A percentile compares a stretch with the other conserved stretches of the same genome.
These are phyloP conservation scores for Drosophila mayri DNA, from an alignment of 1,140 invertebrate genomes.

Conservation along the genomic window DNA sequence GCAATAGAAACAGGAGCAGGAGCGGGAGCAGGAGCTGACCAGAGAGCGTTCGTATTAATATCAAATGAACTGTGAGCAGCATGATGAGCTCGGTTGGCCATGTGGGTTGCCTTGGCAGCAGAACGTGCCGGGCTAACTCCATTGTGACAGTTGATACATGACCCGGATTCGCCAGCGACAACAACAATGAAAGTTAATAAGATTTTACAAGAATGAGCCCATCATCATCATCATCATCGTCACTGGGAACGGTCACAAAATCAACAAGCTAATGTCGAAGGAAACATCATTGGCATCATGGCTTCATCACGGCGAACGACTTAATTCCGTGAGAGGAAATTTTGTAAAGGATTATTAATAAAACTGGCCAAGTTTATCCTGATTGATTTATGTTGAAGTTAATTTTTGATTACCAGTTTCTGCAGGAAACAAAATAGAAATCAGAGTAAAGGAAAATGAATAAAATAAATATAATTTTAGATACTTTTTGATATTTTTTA, in stretches of 20 bases:
- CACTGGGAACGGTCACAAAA: conserved; percentile 29
- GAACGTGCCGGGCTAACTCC: conserved; percentile 43
- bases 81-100: conserved; percentile 53
- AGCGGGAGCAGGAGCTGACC: conserved; percentile 8
- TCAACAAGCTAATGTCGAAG: conserved; percentile 40
- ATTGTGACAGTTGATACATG: conserved; percentile 42
- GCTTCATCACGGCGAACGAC: conserved; percentile 9
- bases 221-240: conserved; percentile 28
- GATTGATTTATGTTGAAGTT: conserved; percentile 20
- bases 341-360: conserved; percentile 17
- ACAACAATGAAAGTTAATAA: conserved; percentile 56
- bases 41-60: conserved; percentile 76
- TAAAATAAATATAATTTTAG: too few relatives aligned
- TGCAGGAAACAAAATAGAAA: too few relatives aligned
- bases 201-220: conserved; percentile 55
- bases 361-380: conserved; percentile 3
- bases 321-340: conserved; percentile 12
- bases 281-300: conserved; percentile 20
- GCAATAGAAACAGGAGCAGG: background rate
- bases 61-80: conserved; percentile 77
- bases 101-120: conserved; percentile 42
- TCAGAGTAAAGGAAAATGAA: too few relatives aligned
- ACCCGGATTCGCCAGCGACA: conserved; percentile 18
- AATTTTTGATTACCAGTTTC: background rate
- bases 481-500: too few relatives aligned